A percentile compares a stretch with the other conserved stretches of the same genome.
phyloP scores from a whole-genome alignment of 1,140 invertebrate genomes.

The Drosophila malerkotliana region DNA sequence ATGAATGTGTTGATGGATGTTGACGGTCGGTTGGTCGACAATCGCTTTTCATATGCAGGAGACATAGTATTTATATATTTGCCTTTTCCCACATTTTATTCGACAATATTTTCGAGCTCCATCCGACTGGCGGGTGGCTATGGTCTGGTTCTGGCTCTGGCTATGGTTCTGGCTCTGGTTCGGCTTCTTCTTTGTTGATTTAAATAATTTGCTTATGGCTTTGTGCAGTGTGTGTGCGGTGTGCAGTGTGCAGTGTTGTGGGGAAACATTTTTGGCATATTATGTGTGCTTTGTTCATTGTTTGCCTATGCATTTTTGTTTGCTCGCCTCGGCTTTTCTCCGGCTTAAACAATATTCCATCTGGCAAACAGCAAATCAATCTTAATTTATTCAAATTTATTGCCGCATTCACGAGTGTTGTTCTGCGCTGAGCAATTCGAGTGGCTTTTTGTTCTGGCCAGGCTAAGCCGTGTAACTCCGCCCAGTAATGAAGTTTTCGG shows the following conservation, averaged over 20 bases:
- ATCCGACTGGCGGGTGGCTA: not conserved
- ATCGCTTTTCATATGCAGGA: conserved; percentile 64
- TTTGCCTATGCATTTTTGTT: conserved; percentile 67
- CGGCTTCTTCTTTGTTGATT: conserved; percentile 61
- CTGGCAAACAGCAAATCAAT: conserved; percentile 65
- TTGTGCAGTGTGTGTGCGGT: conserved; percentile 58
- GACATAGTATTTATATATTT: conserved; percentile 56
- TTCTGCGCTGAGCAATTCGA: conserved; percentile 11
- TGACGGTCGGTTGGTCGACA: conserved; percentile 13
- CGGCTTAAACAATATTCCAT: conserved; percentile 36
- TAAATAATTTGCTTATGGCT: conserved; percentile 75
- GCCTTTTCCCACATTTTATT: conserved; percentile 69
- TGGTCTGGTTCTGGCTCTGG: not conserved
- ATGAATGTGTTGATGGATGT: conserved; percentile 56
- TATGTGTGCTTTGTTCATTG: conserved; percentile 60
- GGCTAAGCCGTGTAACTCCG: conserved; percentile 17
- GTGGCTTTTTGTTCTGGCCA: conserved; percentile 27
- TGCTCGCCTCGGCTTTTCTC: conserved; percentile 52
- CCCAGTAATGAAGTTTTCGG: conserved; percentile 36
- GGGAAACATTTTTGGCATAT: conserved; percentile 57
- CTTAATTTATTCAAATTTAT: conserved; percentile 78
- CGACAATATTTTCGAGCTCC: conserved; percentile 53
- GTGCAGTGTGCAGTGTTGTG: conserved; percentile 24
- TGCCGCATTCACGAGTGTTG: conserved; percentile 12
- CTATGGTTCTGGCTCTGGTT: conserved; percentile 2